Evolutionary conservation across 2,113 vertebrate genomes (phyloP).

Genomic region (Halcyon malimbica): DNA sequence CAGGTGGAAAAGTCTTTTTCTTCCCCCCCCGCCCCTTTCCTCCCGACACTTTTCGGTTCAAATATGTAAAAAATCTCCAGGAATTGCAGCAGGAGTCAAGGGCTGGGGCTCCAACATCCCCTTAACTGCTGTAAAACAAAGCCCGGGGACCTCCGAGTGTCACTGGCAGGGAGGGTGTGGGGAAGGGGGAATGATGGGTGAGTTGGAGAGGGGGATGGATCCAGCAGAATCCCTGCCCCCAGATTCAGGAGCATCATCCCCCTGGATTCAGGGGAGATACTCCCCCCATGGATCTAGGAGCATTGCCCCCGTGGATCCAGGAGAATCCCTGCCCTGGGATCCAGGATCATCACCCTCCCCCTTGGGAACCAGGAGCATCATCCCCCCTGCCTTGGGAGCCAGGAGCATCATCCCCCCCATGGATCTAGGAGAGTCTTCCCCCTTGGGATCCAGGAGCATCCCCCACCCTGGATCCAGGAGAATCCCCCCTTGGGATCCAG

Average conservation of each 20-base stretch:
- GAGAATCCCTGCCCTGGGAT: background rate
- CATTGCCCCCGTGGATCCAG: background rate
- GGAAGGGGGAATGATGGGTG: background rate
- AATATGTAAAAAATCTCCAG: background rate
- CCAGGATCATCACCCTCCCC: background rate
- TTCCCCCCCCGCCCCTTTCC: background rate
- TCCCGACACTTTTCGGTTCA: conserved; percentile 38
- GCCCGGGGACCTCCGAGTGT: background rate
- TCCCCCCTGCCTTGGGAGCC: too few species aligned
- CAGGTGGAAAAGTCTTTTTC: background rate
- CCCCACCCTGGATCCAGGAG: background rate
- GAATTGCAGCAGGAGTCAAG: conserved; percentile 23
- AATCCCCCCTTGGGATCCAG: background rate
- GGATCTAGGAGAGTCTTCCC: background rate
- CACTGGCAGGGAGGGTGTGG: background rate
- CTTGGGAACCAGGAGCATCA: background rate
- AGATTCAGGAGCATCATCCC: background rate
- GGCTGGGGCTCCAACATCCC: conserved; percentile 24
- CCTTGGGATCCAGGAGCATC: background rate
- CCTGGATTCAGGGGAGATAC: background rate
- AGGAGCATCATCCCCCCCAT: too few species aligned
- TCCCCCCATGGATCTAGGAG: background rate
- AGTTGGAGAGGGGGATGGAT: background rate
- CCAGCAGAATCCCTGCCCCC: background rate
- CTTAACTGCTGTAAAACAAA: conserved; percentile 44